A percentile compares a stretch with the other conserved stretches of the same genome.
Conservation (phyloP, 2,113 vertebrate species). For the Calidris pugnax region DNA sequence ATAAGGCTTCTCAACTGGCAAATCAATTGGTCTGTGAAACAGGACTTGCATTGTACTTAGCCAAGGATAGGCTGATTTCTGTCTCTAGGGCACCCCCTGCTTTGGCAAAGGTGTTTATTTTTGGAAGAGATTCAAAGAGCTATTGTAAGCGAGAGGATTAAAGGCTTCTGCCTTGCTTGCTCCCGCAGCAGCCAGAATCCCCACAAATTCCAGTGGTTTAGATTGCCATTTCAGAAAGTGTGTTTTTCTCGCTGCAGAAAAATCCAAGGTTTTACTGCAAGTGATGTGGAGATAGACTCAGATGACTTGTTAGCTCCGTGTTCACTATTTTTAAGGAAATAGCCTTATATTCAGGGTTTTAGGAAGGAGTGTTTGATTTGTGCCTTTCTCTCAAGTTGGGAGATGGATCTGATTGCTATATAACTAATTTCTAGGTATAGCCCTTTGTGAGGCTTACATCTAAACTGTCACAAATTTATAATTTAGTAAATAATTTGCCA, state of each 20-base stretch:
- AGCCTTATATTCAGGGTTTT: neutral
- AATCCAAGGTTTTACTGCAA: neutral
- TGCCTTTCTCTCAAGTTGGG: neutral
- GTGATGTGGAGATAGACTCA: neutral
- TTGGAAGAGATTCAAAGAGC: neutral
- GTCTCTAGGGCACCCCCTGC: neutral
- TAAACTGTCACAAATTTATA: neutral
- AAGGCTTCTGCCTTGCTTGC: neutral
- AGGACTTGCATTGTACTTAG: neutral
- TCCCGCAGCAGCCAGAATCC: neutral
- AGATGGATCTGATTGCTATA: neutral
- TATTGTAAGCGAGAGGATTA: neutral
- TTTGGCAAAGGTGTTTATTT: neutral
- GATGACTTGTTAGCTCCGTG: neutral
- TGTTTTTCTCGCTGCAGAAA: neutral
- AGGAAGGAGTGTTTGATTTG: neutral
- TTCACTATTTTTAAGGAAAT: neutral
- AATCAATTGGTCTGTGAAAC: neutral
- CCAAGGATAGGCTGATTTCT: neutral
- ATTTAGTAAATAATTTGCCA: neutral
- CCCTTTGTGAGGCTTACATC: neutral
- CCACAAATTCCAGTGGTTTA: neutral
- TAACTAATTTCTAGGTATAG: neutral
- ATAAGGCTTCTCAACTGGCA: neutral
- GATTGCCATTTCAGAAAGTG: neutral